phyloP scores from a whole-genome alignment of 1,140 invertebrate genomes.

The Meteorus sp. region DNA sequence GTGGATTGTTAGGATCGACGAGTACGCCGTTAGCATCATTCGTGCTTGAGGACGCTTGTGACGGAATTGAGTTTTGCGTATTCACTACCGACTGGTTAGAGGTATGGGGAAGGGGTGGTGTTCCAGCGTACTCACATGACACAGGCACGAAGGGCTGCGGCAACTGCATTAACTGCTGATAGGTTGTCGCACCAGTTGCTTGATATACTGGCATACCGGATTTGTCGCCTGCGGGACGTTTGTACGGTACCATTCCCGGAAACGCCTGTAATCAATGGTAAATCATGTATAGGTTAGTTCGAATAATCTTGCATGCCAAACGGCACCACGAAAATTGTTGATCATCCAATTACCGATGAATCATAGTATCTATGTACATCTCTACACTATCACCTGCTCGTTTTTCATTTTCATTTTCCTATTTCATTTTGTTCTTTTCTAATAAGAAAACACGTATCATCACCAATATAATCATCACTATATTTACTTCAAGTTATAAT shows the following conservation, averaged over 20 bases:
- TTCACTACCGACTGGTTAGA: slow-evolving; percentile 54
- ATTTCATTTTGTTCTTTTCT: no score
- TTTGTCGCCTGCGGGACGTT: slow-evolving; percentile 91
- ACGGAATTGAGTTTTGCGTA: slow-evolving; percentile 53
- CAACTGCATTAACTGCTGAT: slow-evolving; percentile 93
- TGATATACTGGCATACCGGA: slow-evolving; percentile 94
- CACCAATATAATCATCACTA: no score
- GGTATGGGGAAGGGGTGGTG: slow-evolving; percentile 65
- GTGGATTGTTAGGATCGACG: slow-evolving; percentile 62
- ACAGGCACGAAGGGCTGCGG: slow-evolving; percentile 91
- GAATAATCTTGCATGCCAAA: no score
- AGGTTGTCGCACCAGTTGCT: slow-evolving; percentile 79
- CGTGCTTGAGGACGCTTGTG: slow-evolving; percentile 41
- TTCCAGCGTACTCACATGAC: slow-evolving; percentile 87
- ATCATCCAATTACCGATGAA: no score
- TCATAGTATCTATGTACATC: no score
- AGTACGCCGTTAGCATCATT: slow-evolving; percentile 57
- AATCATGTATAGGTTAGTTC: no score
- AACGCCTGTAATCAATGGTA: slow-evolving; percentile 71
- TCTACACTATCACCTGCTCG: no score
- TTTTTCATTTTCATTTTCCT: no score
- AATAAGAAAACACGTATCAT: no score
- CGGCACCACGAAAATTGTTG: no score
- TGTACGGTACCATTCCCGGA: slow-evolving; percentile 92
- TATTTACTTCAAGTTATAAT: no score